Percentiles rank a stretch among this genome's conserved stretches.
Evolutionary conservation across 2,888 invertebrate genomes (phyloP).

Genomic region (Prenolepis imparis): DNA sequence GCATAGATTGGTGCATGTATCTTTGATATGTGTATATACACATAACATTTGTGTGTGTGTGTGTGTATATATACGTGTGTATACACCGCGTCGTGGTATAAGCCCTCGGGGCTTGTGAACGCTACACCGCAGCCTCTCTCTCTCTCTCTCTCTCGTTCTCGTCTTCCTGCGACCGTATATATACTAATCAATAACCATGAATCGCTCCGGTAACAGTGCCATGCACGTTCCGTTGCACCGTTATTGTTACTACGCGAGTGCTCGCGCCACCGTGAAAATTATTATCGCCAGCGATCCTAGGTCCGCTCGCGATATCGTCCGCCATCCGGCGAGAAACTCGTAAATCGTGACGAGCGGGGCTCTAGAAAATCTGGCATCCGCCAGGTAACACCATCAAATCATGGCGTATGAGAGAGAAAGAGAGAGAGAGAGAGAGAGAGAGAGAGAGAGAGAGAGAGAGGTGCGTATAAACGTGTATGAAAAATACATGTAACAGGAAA

Average conservation of each 20-base stretch:
- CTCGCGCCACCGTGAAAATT: conserved; percentile 75
- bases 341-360: conserved; percentile 36
- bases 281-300: conserved; percentile 69
- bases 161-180: conserved; percentile 78
- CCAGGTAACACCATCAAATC: neutral
- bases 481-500: neutral
- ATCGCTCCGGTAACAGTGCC: conserved; percentile 80
- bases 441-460: no score
- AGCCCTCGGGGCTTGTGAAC: conserved; percentile 74
- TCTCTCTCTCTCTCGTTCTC: conserved; percentile 49
- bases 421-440: no score
- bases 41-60: conserved; percentile 64
- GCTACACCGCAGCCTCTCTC: conserved; percentile 58
- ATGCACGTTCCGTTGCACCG: conserved; percentile 80
- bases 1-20: no score
- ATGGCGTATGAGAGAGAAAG: neutral
- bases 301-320: conserved; percentile 54
- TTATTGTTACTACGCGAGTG: conserved; percentile 76
- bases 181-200: conserved; percentile 82
- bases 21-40: conserved; percentile 1
- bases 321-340: conserved; percentile 46
- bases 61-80: conserved; percentile 61
- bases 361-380: conserved; percentile 34
- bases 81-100: conserved; percentile 68
- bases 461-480: no score